These are phyloP conservation scores for Pagrus major DNA, from an alignment of 2,113 vertebrate genomes.

Conservation along the genomic window DNA sequence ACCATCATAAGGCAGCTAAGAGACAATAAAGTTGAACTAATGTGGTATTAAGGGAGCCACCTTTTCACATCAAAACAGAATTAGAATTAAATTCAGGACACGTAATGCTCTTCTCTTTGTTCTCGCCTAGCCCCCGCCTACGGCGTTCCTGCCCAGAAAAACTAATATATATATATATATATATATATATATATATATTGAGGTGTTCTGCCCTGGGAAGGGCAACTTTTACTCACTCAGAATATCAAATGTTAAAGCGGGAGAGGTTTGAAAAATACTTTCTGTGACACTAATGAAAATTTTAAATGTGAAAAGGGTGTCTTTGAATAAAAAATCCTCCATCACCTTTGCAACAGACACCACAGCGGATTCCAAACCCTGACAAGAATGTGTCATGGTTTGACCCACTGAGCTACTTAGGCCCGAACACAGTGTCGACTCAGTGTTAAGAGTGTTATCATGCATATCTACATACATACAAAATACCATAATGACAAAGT, in stretches of 20 bases:
- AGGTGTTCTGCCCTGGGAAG: constrained; percentile 13
- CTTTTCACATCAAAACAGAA: constrained; percentile 44
- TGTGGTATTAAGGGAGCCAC: constrained; percentile 8
- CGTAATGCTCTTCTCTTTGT: constrained; percentile 54
- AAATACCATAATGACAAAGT: not conserved
- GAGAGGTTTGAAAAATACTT: constrained; percentile 10
- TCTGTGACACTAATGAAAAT: not conserved
- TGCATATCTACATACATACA: too few relatives aligned
- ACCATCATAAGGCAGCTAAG: constrained; percentile 1
- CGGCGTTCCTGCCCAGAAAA: constrained; percentile 38
- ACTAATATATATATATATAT: too few relatives aligned
- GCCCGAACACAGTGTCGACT: not conserved
- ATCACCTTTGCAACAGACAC: not conserved
- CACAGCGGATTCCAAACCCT: not conserved
- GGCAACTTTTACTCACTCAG: constrained; percentile 34
- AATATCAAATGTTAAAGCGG: constrained; percentile 49
- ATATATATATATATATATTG: constrained; percentile 42
- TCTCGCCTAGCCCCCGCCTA: constrained; percentile 33
- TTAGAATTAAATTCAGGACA: constrained; percentile 48
- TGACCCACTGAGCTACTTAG: not conserved
- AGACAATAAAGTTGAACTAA: constrained; percentile 15
- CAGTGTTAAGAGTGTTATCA: not conserved
- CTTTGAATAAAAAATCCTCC: not conserved
- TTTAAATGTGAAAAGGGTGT: not conserved
- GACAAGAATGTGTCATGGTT: not conserved